Evolutionary conservation across 92 coral and sea anemone genomes (phyloP), one percentile per base, ranked within the genome.

Genomic region (Epizoanthus stellaris): DNA sequence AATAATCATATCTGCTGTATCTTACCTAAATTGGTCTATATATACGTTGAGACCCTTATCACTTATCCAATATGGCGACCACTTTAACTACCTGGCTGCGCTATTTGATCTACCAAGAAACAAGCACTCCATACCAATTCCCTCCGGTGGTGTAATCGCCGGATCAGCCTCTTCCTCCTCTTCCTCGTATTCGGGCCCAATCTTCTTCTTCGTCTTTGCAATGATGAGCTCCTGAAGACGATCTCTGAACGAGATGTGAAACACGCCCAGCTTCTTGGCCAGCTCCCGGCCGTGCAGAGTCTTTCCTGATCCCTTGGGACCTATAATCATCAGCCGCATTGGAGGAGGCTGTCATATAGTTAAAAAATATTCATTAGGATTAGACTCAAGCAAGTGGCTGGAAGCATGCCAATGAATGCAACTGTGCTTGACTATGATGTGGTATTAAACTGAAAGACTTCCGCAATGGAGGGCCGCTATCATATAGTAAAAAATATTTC

Each of bases 241-340:
- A 52, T 97, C 99, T 69, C 86, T 88, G 89, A 97, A 97, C 5
- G 95, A 91, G 70, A 97, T 97, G 87, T 97, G 99, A 73, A 97
- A 97, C 69, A 97, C 80, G 8, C 99, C 99, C 85, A 97, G 86
- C 47, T 95, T 88, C 88, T 88, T 86, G 21, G 99, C 99, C 3
- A 97, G 88, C 30, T 89, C 80, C 17, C 99, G 91, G 58, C 98
- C 97, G 74, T 97, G 95, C 60, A 93, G 77, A 1, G 99, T 97
- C 82, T 97, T 97, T 16, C 99, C 99, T 54, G 97, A 91, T 60
- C 98, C 99, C 83, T 93, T 97, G 1, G 99, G 98, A n/a, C 99
- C 99, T 25, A 97, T 67, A 75, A 97, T 93, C 60, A 97, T 61
- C 38, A 97, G 89, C 23, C 99, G 98, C 38, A 89, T 87, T 10